These are phyloP conservation scores for Mus caroli DNA, from an alignment of 2,797 vertebrate species.

Conservation along the genomic window DNA sequence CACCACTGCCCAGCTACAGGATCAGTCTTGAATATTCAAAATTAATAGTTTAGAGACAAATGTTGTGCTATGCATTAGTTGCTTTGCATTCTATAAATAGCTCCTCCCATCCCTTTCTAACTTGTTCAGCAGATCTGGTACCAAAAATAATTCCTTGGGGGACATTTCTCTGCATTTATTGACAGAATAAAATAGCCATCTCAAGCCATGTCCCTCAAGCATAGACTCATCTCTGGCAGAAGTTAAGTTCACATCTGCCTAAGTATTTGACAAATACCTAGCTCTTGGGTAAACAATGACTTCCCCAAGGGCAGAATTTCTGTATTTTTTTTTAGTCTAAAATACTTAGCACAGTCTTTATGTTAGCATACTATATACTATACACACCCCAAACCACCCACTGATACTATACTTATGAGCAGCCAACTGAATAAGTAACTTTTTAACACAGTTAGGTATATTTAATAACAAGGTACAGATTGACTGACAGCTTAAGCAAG, in stretches of 20 bases:
- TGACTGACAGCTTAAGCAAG: neutral
- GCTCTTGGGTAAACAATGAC: neutral
- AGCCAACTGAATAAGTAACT: neutral
- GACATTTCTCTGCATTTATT: neutral
- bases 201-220: neutral
- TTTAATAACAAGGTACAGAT: conserved; percentile 29
- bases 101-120: neutral
- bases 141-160: neutral
- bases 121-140: neutral
- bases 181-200: neutral
- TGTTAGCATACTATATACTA: neutral
- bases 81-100: neutral
- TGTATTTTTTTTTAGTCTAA: neutral
- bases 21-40: neutral
- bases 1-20: neutral
- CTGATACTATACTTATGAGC: neutral
- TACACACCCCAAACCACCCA: neutral
- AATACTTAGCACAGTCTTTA: neutral
- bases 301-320: neutral
- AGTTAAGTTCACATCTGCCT: neutral
- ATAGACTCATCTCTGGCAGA: neutral
- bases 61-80: conserved; percentile 10
- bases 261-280: neutral
- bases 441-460: neutral
- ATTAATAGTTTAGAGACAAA: neutral